Evolutionary conservation across 2,797 vertebrate species (phyloP).

Genomic region (Cetoscarus ocellatus): DNA sequence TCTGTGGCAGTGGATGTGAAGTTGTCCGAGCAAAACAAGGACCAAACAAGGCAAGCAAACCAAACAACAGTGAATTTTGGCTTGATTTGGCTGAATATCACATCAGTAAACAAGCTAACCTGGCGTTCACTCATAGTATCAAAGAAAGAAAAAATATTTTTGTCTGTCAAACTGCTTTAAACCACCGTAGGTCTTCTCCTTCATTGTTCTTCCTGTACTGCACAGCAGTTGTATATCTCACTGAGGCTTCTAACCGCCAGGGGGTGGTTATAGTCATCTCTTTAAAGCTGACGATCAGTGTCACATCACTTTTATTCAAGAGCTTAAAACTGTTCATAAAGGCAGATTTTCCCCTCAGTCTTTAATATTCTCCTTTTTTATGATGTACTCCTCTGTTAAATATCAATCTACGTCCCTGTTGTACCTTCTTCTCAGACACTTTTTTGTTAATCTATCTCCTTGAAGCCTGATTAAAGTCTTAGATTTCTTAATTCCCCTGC

Average conservation of each 20-base stretch:
- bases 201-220: no score
- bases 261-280: constrained; percentile 17
- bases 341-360: neutral
- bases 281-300: constrained; percentile 5
- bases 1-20: no score
- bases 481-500: constrained; percentile 16
- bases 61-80: no score
- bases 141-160: no score
- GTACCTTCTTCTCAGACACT: neutral
- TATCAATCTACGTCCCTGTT: neutral
- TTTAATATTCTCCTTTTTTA: neutral
- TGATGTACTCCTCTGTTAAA: neutral
- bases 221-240: neutral
- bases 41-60: no score
- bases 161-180: no score
- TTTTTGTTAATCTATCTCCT: constrained; percentile 6
- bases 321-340: constrained; percentile 18
- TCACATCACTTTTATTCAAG: neutral
- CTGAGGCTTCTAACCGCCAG: constrained; percentile 12
- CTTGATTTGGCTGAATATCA: no score
- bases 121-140: no score
- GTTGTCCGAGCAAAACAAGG: no score
- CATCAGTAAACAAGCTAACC: no score
- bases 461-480: constrained; percentile 7
- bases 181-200: no score